Percentiles rank a stretch among this genome's conserved stretches.
phyloP scores from a whole-genome alignment of 2,888 invertebrate species.

The Leptopilina syphax region DNA sequence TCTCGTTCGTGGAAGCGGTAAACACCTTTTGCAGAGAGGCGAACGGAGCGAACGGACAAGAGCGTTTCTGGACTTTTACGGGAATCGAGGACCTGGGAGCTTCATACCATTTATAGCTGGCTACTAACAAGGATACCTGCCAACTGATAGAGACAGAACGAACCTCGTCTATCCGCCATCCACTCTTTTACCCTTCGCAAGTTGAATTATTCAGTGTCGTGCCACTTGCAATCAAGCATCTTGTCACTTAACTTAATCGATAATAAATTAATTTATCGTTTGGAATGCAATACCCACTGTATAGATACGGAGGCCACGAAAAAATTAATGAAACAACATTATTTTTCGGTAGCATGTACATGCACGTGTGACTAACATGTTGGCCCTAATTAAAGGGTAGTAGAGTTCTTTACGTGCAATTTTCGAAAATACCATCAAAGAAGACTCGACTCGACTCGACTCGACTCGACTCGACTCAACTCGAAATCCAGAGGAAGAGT shows the following conservation, averaged over 20 bases:
- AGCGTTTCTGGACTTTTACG: slow-evolving; percentile 70
- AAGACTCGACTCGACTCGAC: neutral
- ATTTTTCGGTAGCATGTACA: too few relatives aligned
- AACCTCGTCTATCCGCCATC: slow-evolving; percentile 29
- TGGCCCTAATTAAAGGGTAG: slow-evolving; percentile 37
- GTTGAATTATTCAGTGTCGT: slow-evolving; percentile 38
- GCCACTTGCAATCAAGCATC: slow-evolving; percentile 36
- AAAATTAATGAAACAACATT: too few relatives aligned
- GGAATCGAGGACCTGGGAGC: slow-evolving; percentile 69
- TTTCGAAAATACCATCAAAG: slow-evolving; percentile 56
- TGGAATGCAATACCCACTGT: too few relatives aligned
- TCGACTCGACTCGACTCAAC: slow-evolving; percentile 4
- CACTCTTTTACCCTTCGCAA: slow-evolving; percentile 12
- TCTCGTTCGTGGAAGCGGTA: slow-evolving; percentile 62
- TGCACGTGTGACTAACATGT: too few relatives aligned
- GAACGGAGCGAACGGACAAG: slow-evolving; percentile 49
- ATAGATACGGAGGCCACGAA: neutral
- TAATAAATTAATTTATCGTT: slow-evolving; percentile 34
- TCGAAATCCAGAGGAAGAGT: slow-evolving; percentile 48
- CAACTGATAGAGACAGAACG: slow-evolving; percentile 16
- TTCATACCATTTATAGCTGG: slow-evolving; percentile 57
- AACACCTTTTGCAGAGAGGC: slow-evolving; percentile 63
- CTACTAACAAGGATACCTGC: slow-evolving; percentile 23
- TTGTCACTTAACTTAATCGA: slow-evolving; percentile 40
- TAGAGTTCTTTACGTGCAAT: slow-evolving; percentile 61